Conservation (phyloP, 1,140 invertebrate genomes). For the Paraescarpia echinospica region DNA sequence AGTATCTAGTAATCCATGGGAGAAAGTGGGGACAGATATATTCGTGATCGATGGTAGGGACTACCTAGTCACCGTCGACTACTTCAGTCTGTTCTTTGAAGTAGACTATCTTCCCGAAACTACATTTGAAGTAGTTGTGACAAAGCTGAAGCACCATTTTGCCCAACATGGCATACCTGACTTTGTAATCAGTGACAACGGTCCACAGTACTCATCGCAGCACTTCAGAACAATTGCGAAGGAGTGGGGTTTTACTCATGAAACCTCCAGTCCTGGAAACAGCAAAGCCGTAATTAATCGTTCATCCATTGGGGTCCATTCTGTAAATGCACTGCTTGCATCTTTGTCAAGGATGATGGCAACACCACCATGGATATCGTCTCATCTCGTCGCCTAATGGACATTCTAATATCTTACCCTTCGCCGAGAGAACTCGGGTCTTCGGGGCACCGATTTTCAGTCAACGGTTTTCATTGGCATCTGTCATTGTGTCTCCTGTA, state of each 20-base stretch:
- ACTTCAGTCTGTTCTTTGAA: constrained; percentile 22
- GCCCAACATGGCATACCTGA: constrained; percentile 35
- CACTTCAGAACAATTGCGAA: constrained; percentile 36
- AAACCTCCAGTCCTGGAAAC: not conserved
- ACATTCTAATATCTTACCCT: too few species aligned
- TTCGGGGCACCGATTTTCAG: too few species aligned
- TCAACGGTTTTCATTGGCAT: too few species aligned
- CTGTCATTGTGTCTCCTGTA: too few species aligned
- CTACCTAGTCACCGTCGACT: constrained; percentile 13
- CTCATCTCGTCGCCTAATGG: too few species aligned
- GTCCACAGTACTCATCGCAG: constrained; percentile 34
- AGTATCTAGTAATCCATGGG: not conserved
- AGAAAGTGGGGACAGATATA: constrained; percentile 15
- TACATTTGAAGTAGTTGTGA: not conserved
- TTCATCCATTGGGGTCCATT: too few species aligned
- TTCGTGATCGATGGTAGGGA: not conserved
- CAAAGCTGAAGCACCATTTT: constrained; percentile 31
- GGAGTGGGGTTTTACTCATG: constrained; percentile 34
- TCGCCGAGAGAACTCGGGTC: too few species aligned
- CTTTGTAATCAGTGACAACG: constrained; percentile 34
- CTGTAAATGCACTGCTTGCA: too few species aligned
- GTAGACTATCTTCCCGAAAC: constrained; percentile 13
- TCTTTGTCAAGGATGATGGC: too few species aligned
- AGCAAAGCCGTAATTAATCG: too few species aligned
- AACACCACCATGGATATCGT: too few species aligned